Evolutionary conservation across 2,888 invertebrate genomes (phyloP).

Genomic region (Miltochrista miniata): DNA sequence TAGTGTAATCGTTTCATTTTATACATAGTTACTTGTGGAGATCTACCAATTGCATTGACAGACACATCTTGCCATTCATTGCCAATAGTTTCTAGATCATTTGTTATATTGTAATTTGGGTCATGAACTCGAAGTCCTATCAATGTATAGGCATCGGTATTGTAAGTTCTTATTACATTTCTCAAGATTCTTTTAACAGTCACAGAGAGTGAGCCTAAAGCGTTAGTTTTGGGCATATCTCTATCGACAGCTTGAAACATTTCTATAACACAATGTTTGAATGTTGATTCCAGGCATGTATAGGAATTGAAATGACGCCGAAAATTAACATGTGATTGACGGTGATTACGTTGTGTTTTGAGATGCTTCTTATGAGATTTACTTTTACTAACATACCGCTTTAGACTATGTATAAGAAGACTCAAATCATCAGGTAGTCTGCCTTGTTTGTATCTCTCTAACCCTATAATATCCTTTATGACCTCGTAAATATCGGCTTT

Average conservation of each 20-base stretch:
- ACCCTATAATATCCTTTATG: slow-evolving; percentile 47
- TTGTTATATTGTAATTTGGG: slow-evolving; percentile 46
- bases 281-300: slow-evolving; percentile 8
- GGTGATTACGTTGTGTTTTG: background rate
- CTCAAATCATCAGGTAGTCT: slow-evolving; percentile 48
- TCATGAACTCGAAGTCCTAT: slow-evolving; percentile 35
- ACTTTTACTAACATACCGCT: slow-evolving; percentile 41
- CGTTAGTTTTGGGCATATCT: slow-evolving; percentile 36
- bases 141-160: slow-evolving; percentile 36
- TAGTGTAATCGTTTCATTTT: slow-evolving; percentile 58
- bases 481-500: slow-evolving; percentile 60
- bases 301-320: background rate
- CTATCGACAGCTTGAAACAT: slow-evolving; percentile 51
- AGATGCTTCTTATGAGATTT: slow-evolving; percentile 12
- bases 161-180: slow-evolving; percentile 48
- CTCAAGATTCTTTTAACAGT: slow-evolving; percentile 46
- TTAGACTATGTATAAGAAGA: slow-evolving; percentile 49
- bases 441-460: slow-evolving; percentile 43
- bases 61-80: slow-evolving; percentile 47
- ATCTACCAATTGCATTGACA: slow-evolving; percentile 31
- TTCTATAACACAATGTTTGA: slow-evolving; percentile 38
- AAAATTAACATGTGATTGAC: background rate
- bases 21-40: slow-evolving; percentile 43
- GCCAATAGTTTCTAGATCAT: slow-evolving; percentile 51
- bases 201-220: slow-evolving; percentile 44